Base-by-base conservation (phyloP, 2,888 invertebrate genomes). In the Dimorphilus gyrociliatus region DNA sequence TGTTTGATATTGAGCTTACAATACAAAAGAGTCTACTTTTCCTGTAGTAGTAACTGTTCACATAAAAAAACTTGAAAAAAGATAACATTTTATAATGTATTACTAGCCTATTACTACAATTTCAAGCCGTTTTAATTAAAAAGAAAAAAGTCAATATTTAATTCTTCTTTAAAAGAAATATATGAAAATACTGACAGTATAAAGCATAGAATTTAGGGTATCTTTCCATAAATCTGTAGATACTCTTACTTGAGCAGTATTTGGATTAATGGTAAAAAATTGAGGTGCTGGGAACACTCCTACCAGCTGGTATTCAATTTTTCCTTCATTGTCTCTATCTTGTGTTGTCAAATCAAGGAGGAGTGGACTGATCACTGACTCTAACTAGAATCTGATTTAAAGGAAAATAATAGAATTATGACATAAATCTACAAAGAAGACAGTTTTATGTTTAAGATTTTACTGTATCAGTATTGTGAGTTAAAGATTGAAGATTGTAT, bases 261-360 rank as follows among this genome's bases (percentile, higher is more conserved):
- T 35, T 4, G 29, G 21, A 34, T 50, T 38, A 24, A 56, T 36
- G 8, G 19, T 21, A 36, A 56, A 56, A 47, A 56, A 54, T 12
- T 43, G 37, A 25, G 42, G 38, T 6, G 50, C 51, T 16, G 54
- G 53, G 35, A 46, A 54, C 12, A 40, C 36, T 3, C 55, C 55
- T 24, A 39, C 41, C 4, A 47, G 35, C 25, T 42, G 43, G 32
- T 50, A 56, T 26, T 35, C 27, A 14, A 54, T 36, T 2, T 15
- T 16, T 13, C 51, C 53, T 53, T 53, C n/a, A 28, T 31, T 30
- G 25, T 39, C 35, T 27, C 30, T 19, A 27, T 40, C 29, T 25
- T 6, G 38, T 18, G 7, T 35, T 34, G 7, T 36, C 30, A 2
- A 27, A 27, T 27, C 39, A 33, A 31, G 36, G 37, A 5, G 40